Evolutionary conservation across 2,113 vertebrate species (phyloP), one percentile per base, ranked within the genome.

Genomic region (Lophius piscatorius): DNA sequence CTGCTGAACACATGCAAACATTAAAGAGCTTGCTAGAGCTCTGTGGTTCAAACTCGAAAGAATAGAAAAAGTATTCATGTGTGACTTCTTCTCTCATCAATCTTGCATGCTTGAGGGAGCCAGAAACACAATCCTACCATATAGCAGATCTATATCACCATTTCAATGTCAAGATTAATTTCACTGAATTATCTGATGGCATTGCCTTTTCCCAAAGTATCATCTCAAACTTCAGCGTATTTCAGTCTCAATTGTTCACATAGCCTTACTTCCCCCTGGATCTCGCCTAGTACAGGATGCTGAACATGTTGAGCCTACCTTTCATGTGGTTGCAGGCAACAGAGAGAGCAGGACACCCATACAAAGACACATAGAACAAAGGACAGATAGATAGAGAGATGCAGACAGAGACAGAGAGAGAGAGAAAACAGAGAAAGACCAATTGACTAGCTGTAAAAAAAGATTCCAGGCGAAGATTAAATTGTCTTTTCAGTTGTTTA

Each of bases 281-380:
- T 35, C 59, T 69, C 56, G 51, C 64, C 85, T 76, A 84, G 74
- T 46, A 72, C 73, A 85, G 85, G 85, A 87, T 82, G 73, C 76
- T 76, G 31, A 75, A 76, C 71, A 70, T 78, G 58, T 76, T 62
- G 21, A 63, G 61, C 74, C 55, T 56, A 80, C 61, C 82, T 83
- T 83, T 87, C 73, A 87, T 83, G 74, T 83, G 47, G 60, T 52
- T 85, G 78, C 78, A 80, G 68, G 54, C 64, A 76, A 76, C 67
- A 52, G 38, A 33, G 59, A 60, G 45, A 57, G 60, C 28, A 69
- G 58, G 39, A 54, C 50, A 58, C 21, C 40, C 59, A 55, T 42
- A 57, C 42, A 36, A 18, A 48, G 44, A 51, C 18, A 58, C 28
- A 21, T 21, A 62, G n/a, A n/a, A n/a, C n/a, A n/a, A 3, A 7